A percentile compares a stretch with the other conserved stretches of the same genome.
Conservation (phyloP, 2,797 vertebrate genomes). For the Acomys russatus region DNA sequence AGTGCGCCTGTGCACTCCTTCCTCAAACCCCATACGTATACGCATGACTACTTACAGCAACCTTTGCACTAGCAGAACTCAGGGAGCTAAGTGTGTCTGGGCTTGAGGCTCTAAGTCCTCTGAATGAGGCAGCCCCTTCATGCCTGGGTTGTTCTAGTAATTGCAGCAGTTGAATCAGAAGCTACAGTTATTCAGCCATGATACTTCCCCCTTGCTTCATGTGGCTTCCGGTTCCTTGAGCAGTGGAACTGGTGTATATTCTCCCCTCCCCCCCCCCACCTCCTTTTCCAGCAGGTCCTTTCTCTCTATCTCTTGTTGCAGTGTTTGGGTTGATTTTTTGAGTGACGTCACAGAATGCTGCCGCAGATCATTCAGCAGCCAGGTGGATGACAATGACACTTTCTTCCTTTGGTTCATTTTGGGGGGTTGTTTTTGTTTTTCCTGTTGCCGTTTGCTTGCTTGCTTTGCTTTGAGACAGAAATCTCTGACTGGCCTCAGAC, state of each 20-base stretch:
- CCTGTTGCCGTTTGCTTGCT: not conserved
- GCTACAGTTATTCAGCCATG: accelerated
- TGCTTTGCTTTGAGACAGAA: not conserved
- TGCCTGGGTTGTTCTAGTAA: not conserved
- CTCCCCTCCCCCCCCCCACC: accelerated
- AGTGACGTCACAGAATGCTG: not conserved
- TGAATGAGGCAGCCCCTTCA: not conserved
- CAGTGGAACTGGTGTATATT: not conserved
- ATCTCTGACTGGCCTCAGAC: not conserved
- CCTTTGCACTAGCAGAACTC: not conserved
- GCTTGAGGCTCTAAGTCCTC: not conserved
- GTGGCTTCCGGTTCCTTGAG: accelerated
- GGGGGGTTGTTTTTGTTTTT: not conserved
- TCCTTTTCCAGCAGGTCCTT: too few species aligned
- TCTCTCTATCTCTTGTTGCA: not conserved
- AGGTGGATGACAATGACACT: not conserved
- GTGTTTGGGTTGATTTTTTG: not conserved
- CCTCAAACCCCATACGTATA: too few species aligned
- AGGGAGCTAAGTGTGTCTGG: not conserved
- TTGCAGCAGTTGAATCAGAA: not conserved
- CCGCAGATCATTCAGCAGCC: not conserved
- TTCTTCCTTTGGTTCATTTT: not conserved
- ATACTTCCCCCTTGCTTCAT: not conserved
- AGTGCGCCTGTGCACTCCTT: accelerated
- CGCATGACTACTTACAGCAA: not conserved